Percentiles rank a stretch among this genome's conserved stretches.
Conservation (phyloP, 2,888 invertebrate genomes). For the Belgica antarctica region DNA sequence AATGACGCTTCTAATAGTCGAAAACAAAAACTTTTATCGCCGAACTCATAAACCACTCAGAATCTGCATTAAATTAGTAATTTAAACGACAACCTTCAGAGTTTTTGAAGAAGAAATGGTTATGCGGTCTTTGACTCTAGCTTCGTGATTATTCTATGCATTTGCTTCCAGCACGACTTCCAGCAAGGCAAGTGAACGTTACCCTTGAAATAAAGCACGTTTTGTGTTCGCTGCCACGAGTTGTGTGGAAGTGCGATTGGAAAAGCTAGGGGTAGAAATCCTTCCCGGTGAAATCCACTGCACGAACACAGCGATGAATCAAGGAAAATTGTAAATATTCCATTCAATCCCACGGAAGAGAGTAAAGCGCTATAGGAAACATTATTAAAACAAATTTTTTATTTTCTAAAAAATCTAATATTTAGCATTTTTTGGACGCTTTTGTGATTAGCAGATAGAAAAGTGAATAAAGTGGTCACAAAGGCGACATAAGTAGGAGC, state of each 20-base stretch:
- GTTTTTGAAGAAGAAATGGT: too few species aligned
- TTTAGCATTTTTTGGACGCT: conserved; percentile 17
- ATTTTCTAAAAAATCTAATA: conserved; percentile 22
- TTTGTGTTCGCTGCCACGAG: background rate
- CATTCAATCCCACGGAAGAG: conserved; percentile 30
- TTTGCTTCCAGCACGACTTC: too few species aligned
- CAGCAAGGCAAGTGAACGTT: background rate
- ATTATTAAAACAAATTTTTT: conserved; percentile 39
- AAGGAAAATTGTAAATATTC: conserved; percentile 40
- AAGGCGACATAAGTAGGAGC: conserved; percentile 34
- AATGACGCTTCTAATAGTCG: too few species aligned
- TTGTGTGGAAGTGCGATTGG: background rate
- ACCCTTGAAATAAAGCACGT: conserved; percentile 1
- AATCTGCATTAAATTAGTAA: too few species aligned
- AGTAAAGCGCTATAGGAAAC: conserved; percentile 30
- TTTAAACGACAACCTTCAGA: too few species aligned
- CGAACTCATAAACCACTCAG: too few species aligned
- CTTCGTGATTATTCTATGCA: too few species aligned
- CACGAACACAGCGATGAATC: background rate
- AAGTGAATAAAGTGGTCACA: conserved; percentile 23
- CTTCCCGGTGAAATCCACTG: background rate
- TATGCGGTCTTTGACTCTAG: too few species aligned
- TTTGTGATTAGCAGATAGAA: conserved; percentile 26
- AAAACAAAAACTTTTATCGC: too few species aligned
- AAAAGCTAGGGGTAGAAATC: background rate